Evolutionary conservation across 1,140 invertebrate genomes (phyloP).

Genomic region (Acromyrmex heyeri): DNA sequence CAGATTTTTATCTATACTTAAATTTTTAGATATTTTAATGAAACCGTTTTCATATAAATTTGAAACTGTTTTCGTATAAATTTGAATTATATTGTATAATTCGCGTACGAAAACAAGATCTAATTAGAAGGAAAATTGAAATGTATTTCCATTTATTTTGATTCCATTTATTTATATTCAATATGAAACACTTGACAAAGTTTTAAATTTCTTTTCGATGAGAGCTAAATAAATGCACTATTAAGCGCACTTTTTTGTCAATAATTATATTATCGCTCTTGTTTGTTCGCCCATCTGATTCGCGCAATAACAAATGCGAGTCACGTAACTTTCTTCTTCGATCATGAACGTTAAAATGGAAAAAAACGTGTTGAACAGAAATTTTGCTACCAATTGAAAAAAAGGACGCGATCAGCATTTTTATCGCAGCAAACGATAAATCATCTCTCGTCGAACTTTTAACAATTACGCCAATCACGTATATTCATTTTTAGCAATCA

Average conservation of each 20-base stretch:
- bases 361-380: slow-evolving; percentile 50
- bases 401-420: slow-evolving; percentile 52
- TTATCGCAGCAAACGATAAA: slow-evolving; percentile 13
- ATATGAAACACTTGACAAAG: neutral
- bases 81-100: neutral
- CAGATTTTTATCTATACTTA: too few species aligned
- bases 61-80: neutral
- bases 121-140: neutral
- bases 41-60: neutral
- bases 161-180: neutral
- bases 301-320: slow-evolving; percentile 38
- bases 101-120: neutral
- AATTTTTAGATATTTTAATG: too few species aligned
- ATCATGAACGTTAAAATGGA: slow-evolving; percentile 49
- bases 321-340: slow-evolving; percentile 51
- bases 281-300: slow-evolving; percentile 27
- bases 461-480: slow-evolving; percentile 50
- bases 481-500: slow-evolving; percentile 20
- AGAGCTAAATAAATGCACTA: slow-evolving; percentile 21
- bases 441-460: slow-evolving; percentile 49
- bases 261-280: slow-evolving; percentile 48
- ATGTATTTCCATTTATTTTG: neutral
- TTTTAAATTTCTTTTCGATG: neutral
- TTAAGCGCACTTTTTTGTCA: slow-evolving; percentile 21
- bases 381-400: slow-evolving; percentile 49